Evolutionary conservation across 2,888 invertebrate species (phyloP).

Genomic region (Morinoia aosen): DNA sequence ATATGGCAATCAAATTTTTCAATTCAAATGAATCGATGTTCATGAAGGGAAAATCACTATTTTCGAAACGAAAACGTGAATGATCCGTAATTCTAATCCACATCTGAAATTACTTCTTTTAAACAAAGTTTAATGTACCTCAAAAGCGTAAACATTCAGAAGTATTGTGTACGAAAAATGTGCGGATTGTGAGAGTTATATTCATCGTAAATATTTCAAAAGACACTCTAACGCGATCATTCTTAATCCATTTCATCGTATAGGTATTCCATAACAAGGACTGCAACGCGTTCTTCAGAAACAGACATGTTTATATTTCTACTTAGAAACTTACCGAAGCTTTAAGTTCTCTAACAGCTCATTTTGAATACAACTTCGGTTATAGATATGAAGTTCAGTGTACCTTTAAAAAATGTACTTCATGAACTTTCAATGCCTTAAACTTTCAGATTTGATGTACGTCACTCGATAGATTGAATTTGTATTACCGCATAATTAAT

Average conservation of each 20-base stretch:
- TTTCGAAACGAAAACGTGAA: too few relatives aligned
- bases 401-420: neutral
- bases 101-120: neutral
- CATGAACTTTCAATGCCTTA: too few relatives aligned
- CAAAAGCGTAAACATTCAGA: neutral
- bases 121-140: neutral
- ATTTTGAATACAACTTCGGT: too few relatives aligned
- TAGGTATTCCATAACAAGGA: neutral
- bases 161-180: neutral
- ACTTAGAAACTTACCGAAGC: neutral
- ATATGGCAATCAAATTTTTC: neutral
- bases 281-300: neutral
- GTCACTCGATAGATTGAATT: too few relatives aligned
- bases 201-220: neutral
- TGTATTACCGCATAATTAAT: too few relatives aligned
- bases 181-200: neutral
- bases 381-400: neutral
- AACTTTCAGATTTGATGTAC: too few relatives aligned
- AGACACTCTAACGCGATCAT: neutral
- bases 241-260: neutral
- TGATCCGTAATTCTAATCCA: neutral
- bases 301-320: neutral
- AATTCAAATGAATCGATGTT: too few relatives aligned
- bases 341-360: neutral
- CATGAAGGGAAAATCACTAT: too few relatives aligned